phyloP scores from a whole-genome alignment of 2,113 vertebrate genomes.

The Myxocyprinus asiaticus region DNA sequence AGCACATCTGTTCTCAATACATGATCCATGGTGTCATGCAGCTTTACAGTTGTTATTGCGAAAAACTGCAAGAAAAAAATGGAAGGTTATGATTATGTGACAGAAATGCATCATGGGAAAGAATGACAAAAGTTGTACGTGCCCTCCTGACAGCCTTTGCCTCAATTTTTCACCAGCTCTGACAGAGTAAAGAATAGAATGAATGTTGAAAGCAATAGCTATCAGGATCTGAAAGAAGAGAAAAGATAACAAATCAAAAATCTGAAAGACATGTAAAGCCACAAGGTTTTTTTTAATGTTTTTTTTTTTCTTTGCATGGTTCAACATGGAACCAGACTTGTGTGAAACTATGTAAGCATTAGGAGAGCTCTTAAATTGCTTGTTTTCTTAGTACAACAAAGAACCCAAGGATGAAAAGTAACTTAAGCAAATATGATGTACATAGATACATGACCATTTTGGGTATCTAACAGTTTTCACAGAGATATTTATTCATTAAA shows the following conservation, averaged over 20 bases:
- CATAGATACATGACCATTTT: no score
- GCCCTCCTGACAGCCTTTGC: slow-evolving; percentile 51
- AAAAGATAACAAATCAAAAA: slow-evolving; percentile 58
- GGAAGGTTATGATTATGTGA: slow-evolving; percentile 11
- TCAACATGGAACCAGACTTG: slow-evolving; percentile 12
- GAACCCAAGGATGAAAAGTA: slow-evolving; percentile 2
- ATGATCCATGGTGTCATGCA: slow-evolving; percentile 39
- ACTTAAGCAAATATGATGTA: no score
- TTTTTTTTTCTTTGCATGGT: slow-evolving; percentile 37
- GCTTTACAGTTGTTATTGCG: slow-evolving; percentile 45
- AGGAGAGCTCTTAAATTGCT: slow-evolving; percentile 24
- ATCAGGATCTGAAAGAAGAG: slow-evolving; percentile 61
- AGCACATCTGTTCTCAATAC: slow-evolving; percentile 54
- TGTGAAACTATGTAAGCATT: slow-evolving; percentile 3
- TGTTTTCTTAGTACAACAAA: slow-evolving; percentile 16
- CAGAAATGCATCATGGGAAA: slow-evolving; percentile 46
- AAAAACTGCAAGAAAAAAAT: slow-evolving; percentile 44
- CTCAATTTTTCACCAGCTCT: slow-evolving; percentile 37
- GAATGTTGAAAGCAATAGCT: slow-evolving; percentile 67
- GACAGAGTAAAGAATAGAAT: slow-evolving; percentile 66
- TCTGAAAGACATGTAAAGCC: slow-evolving; percentile 43
- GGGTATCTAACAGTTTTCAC: no score
- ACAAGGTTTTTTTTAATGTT: slow-evolving; percentile 46
- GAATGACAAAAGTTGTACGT: slow-evolving; percentile 19
- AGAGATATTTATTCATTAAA: background rate